Evolutionary conservation across 1,140 invertebrate genomes (phyloP), one percentile per base, ranked within the genome.

Genomic region (Dreissena rostriformis): DNA sequence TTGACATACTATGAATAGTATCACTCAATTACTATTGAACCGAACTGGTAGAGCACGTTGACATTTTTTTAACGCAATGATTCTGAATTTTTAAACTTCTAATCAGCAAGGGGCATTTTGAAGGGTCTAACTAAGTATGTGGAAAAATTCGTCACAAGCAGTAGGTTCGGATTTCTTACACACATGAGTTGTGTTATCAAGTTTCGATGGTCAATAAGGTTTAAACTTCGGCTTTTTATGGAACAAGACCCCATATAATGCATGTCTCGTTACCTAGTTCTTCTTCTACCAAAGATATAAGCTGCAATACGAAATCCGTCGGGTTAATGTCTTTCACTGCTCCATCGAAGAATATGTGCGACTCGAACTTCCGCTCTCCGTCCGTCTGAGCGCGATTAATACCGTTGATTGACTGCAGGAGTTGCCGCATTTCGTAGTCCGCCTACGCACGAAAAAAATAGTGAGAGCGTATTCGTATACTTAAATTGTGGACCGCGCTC

Each of bases 311-410:
- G 68, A 91, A 91, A 24, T 89, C 88, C 24, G 91, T 89, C 12
- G 87, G 80, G n/a, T 87, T 85, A 49, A 24, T 82, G 24, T 88
- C 87, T 19, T 79, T 83, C 0, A 89, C 86, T 5, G 88, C 91
- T 0, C 86, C 87, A 75, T 91, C 91, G 76, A 91, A 90, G 82
- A 91, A 87, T 52, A 91, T 82, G 71, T 91, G 91, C 0, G 91
- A 88, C 78, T 91, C 89, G 66, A 90, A 91, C 74, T 86, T 84
- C 26, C 81, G 80, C 2, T 77, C 75, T 7, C 86, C 84, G 11
- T 74, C 71, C 1, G 28, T 72, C 28, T 88, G 86, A 0, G 90
- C 86, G 15, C 74, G 12, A 76, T 90, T 89, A 28, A 91, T 79
- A 29, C 79, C 52, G 6, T 84, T 79, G 22, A 91, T 84, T 22